Percentiles rank a stretch among this genome's conserved stretches.
Conservation (phyloP, 1,140 invertebrate species). For the Caenorhabditis remanei region DNA sequence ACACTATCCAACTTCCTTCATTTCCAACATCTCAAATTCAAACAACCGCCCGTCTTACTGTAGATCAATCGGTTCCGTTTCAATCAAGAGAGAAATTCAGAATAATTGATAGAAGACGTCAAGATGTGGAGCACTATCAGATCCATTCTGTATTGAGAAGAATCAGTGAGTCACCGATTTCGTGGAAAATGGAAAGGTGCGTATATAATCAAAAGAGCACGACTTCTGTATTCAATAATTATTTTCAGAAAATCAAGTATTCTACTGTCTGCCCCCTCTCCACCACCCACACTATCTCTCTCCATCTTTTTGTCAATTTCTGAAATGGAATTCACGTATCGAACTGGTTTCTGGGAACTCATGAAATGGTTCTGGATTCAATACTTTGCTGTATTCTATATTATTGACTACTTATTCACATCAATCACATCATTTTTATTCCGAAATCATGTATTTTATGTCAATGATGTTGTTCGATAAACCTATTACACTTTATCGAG, state of each 20-base stretch:
- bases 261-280: not conserved
- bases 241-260: slow-evolving; percentile 19
- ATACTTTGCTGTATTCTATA: slow-evolving; percentile 52
- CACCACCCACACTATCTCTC: not conserved
- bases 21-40: not conserved
- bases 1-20: not conserved
- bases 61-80: slow-evolving; percentile 27
- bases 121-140: slow-evolving; percentile 23
- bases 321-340: slow-evolving; percentile 53
- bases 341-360: slow-evolving; percentile 59
- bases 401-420: slow-evolving; percentile 32
- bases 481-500: too few species aligned
- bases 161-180: not conserved
- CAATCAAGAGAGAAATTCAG: not conserved
- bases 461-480: slow-evolving; percentile 11
- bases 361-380: slow-evolving; percentile 64
- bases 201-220: too few species aligned
- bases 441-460: slow-evolving; percentile 39
- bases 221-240: too few species aligned
- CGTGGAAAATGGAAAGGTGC: not conserved
- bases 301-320: not conserved
- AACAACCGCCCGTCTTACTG: slow-evolving; percentile 22
- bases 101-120: not conserved
- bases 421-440: slow-evolving; percentile 17
- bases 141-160: slow-evolving; percentile 4